Conservation (phyloP, 2,888 invertebrate species). For the Stenolophus ochropezus region DNA sequence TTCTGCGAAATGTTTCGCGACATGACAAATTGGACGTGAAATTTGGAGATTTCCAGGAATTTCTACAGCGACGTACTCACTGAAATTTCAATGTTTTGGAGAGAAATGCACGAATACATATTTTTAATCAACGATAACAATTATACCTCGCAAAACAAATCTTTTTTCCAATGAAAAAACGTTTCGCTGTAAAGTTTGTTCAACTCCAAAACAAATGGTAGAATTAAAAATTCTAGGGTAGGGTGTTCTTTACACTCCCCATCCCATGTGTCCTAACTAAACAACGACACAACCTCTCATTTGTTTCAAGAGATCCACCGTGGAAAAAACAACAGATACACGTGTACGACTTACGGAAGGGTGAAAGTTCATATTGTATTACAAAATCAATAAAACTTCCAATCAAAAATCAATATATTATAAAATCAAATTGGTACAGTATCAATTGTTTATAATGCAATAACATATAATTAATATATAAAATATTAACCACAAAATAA, state of each 20-base stretch:
- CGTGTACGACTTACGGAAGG: not conserved
- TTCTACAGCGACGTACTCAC: no score
- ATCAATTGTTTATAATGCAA: no score
- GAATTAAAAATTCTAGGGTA: constrained; percentile 17
- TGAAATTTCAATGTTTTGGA: no score
- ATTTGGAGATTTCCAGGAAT: constrained; percentile 31
- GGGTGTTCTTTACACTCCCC: not conserved
- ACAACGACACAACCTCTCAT: constrained; percentile 4
- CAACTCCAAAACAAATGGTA: constrained; percentile 5
- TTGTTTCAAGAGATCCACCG: constrained; percentile 22
- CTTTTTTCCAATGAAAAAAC: no score
- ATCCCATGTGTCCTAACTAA: constrained; percentile 25
- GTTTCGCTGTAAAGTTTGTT: not conserved
- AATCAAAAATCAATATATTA: no score
- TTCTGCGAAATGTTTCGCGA: constrained; percentile 9
- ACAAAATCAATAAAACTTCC: not conserved
- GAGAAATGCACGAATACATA: not conserved
- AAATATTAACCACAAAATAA: no score
- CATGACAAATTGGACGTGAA: constrained; percentile 39
- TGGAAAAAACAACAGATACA: constrained; percentile 29
- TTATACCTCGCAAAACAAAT: no score
- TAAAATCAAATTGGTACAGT: no score
- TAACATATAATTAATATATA: no score
- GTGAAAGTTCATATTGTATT: not conserved
- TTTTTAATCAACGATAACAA: not conserved